phyloP scores from a whole-genome alignment of 1,140 invertebrate genomes.

The Bombyx mandarina region DNA sequence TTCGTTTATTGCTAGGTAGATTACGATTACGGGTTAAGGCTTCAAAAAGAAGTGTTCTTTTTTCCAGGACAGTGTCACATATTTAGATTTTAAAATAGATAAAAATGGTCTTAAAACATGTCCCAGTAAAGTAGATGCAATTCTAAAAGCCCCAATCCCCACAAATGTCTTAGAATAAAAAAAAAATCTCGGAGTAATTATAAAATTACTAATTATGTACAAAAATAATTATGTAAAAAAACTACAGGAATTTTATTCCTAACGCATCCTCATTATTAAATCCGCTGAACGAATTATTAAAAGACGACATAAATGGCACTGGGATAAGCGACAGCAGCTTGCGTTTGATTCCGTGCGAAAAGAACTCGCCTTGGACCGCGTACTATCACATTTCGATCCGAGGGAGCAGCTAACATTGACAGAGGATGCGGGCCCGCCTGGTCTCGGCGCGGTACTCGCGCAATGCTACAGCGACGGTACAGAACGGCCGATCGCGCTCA shows the following conservation, averaged over 20 bases:
- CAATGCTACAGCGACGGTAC: constrained; percentile 17
- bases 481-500: constrained; percentile 46
- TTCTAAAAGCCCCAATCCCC: constrained; percentile 36
- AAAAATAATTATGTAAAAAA: too few relatives aligned
- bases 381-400: constrained; percentile 45
- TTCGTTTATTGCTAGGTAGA: constrained; percentile 15
- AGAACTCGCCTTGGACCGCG: constrained; percentile 20
- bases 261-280: constrained; percentile 35
- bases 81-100: constrained; percentile 43
- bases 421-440: constrained; percentile 28
- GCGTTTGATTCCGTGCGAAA: constrained; percentile 25
- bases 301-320: constrained; percentile 17
- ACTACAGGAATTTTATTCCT: constrained; percentile 50
- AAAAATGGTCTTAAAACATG: constrained; percentile 36
- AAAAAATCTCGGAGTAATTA: constrained; percentile 60
- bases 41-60: constrained; percentile 40
- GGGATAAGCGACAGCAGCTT: constrained; percentile 14
- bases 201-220: too few relatives aligned
- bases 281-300: constrained; percentile 36
- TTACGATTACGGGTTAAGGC: constrained; percentile 18
- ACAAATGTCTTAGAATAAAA: constrained; percentile 39
- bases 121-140: constrained; percentile 45
- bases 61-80: constrained; percentile 32
- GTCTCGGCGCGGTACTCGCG: constrained; percentile 27
- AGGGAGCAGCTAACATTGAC: constrained; percentile 24